Conservation (phyloP, 2,113 vertebrate genomes). For the Pagrus major region DNA sequence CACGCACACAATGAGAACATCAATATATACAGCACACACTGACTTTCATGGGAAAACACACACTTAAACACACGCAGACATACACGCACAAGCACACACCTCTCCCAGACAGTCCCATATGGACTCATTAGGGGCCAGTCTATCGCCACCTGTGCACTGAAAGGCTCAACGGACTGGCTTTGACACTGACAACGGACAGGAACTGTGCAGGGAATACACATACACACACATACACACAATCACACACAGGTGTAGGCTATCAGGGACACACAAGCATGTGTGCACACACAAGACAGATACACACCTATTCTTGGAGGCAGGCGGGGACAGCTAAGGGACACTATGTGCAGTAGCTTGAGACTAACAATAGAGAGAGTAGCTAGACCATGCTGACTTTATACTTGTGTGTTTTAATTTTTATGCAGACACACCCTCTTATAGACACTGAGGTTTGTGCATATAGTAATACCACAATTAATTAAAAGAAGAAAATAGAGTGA, state of each 20-base stretch:
- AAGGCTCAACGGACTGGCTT: constrained; percentile 73
- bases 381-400: constrained; percentile 16
- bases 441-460: background rate
- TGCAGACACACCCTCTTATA: background rate
- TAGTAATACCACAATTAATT: background rate
- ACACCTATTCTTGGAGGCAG: constrained; percentile 49
- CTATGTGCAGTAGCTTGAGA: constrained; percentile 27
- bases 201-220: constrained; percentile 69
- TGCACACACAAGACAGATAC: constrained; percentile 40
- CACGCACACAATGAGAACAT: constrained; percentile 48
- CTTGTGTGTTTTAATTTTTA: background rate
- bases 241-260: constrained; percentile 44
- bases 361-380: constrained; percentile 32
- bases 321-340: constrained; percentile 43
- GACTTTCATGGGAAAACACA: constrained; percentile 31
- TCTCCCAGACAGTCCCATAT: constrained; percentile 81
- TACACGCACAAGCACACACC: constrained; percentile 45
- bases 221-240: constrained; percentile 39
- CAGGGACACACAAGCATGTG: constrained; percentile 39
- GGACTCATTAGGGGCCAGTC: constrained; percentile 84
- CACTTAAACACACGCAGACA: background rate
- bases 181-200: constrained; percentile 79
- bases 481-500: background rate
- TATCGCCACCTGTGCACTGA: constrained; percentile 80
- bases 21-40: constrained; percentile 39